phyloP scores from a whole-genome alignment of 2,797 vertebrate species.

The Ctenosaura bakeri region DNA sequence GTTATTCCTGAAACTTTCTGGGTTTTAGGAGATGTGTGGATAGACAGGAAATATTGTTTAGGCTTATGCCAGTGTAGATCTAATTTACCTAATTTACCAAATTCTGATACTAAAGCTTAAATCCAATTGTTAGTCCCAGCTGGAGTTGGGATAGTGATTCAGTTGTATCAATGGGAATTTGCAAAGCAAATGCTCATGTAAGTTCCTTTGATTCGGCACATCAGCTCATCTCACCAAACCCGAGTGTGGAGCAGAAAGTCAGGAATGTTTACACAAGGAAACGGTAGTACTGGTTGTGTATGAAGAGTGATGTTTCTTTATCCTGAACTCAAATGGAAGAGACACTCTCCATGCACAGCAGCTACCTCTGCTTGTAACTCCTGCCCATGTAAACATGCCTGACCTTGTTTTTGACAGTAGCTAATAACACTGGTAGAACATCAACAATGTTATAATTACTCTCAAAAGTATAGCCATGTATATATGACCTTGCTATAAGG shows the following conservation, averaged over 20 bases:
- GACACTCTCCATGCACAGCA: constrained; percentile 34
- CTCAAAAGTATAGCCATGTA: constrained; percentile 43
- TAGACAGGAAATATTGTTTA: neutral
- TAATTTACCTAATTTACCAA: neutral
- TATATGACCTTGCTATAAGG: constrained; percentile 37
- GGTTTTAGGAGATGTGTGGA: neutral
- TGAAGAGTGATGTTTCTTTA: constrained; percentile 15
- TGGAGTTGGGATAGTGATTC: too few relatives aligned
- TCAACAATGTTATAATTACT: constrained; percentile 47
- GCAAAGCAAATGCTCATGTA: too few relatives aligned
- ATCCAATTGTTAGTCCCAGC: neutral
- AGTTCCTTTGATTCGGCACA: too few relatives aligned
- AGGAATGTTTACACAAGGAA: constrained; percentile 21
- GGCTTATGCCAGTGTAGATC: neutral
- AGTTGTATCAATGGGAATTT: too few relatives aligned
- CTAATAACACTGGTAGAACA: constrained; percentile 39
- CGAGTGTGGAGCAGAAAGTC: constrained; percentile 5
- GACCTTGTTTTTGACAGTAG: constrained; percentile 46
- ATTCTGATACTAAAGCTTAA: constrained; percentile 7
- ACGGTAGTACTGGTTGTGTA: neutral
- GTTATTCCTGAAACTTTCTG: neutral
- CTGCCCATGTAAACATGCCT: constrained; percentile 39
- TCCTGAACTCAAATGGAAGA: neutral
- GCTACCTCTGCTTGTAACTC: constrained; percentile 33
- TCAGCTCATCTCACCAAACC: neutral